These are phyloP conservation scores for Torymus texanus DNA, from an alignment of 2,888 invertebrate species.

Conservation along the genomic window DNA sequence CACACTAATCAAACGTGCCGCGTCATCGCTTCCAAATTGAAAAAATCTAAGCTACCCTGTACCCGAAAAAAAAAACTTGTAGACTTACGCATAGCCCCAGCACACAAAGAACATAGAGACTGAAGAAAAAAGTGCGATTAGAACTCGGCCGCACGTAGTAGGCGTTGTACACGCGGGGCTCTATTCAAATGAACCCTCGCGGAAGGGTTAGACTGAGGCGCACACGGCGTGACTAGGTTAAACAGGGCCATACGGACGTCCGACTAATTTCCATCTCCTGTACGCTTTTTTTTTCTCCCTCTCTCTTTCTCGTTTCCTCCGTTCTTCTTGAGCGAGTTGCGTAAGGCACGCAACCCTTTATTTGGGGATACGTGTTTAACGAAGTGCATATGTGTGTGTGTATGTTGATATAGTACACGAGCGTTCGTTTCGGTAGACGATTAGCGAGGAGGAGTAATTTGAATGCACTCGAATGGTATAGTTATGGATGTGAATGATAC, in stretches of 20 bases:
- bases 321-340: conserved; percentile 8
- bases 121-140: conserved; percentile 48
- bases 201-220: conserved; percentile 62
- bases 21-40: conserved; percentile 30
- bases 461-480: no score
- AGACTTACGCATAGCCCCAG: not conserved
- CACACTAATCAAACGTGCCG: not conserved
- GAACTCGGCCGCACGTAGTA: conserved; percentile 62
- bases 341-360: conserved; percentile 44
- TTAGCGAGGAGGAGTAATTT: no score
- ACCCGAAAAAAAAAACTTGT: not conserved
- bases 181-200: conserved; percentile 74
- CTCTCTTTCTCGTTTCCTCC: conserved; percentile 27
- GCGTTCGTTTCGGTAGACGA: not conserved
- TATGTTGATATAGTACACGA: conserved; percentile 20
- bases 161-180: conserved; percentile 64
- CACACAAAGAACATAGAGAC: no score
- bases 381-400: not conserved
- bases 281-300: conserved; percentile 54
- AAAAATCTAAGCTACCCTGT: conserved; percentile 24
- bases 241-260: conserved; percentile 59
- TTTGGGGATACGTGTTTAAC: conserved; percentile 22
- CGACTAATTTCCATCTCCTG: conserved; percentile 51
- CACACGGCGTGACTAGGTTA: conserved; percentile 72
- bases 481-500: no score